Evolutionary conservation across 2,797 vertebrate species (phyloP), one percentile per base, ranked within the genome.

Genomic region (Presbytis comata): DNA sequence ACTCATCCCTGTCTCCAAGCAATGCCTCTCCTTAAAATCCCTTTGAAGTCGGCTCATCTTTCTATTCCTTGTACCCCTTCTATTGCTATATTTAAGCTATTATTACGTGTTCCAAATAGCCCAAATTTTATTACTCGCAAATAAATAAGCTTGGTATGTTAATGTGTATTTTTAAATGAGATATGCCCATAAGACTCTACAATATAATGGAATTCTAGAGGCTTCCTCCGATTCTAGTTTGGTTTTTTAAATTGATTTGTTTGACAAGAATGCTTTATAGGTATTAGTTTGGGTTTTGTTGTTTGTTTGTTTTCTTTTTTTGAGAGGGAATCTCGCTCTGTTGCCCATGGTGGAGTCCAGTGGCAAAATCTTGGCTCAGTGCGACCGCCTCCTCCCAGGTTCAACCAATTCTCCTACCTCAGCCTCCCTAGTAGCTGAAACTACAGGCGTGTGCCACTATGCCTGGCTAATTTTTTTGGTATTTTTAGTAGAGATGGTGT

Each of bases 251-350:
- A n/a, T 11, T 79, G 61, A 36, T 48, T 85, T 83, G 5, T 91
- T 70, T 85, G 39, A 79, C 12, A 95, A 92, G 28, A 94, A 96
- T 70, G 28, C 1, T 61, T 91, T 84, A 53, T 30, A 91, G 21
- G 11, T 46, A 5, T 48, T 67, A n/a, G 16, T 67, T 67, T 64
- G 61, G 48, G 48, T 17, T n/a, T 67, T 17, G 21, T 22, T 55
- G 53, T 55, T 67, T 67, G 7, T 67, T 67, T 64, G 30, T 33
- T n/a, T 67, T 17, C 30, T 19, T 67, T 67, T 67, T 67, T 19
- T 67, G 33, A 67, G 33, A n/a, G 33, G 33, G 33, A 19, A 4
- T 67, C 64, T 67, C 8, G 0, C 33, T 67, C 16, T 67, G 16
- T n/a, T 67, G 33, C 64, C 64, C 33, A 67, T 33, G 30, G 16